Evolutionary conservation across 2,888 invertebrate species (phyloP).

Genomic region (Mythimna vitellina): DNA sequence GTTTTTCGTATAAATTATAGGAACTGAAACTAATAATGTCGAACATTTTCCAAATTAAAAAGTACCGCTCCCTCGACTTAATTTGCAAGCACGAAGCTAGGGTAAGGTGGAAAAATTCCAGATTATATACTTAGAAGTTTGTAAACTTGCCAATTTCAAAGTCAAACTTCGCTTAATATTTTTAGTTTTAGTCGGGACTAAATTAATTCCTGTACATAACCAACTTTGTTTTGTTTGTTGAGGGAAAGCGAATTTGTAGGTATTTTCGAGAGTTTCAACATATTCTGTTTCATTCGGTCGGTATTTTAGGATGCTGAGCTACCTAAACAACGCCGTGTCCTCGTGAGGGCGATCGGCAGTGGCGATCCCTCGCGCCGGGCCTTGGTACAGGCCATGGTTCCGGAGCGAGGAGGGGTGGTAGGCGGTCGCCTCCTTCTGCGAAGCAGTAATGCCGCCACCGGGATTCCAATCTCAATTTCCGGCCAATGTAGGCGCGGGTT

Average conservation of each 20-base stretch:
- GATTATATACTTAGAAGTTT: constrained; percentile 28
- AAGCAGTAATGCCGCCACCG: too few species aligned
- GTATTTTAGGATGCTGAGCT: too few species aligned
- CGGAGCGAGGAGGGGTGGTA: too few species aligned
- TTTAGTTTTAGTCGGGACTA: constrained; percentile 37
- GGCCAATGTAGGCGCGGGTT: too few species aligned
- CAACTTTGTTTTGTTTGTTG: constrained; percentile 38
- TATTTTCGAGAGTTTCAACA: constrained; percentile 22
- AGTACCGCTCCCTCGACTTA: not conserved
- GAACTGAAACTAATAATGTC: not conserved
- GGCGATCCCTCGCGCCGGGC: too few species aligned
- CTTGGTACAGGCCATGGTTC: too few species aligned
- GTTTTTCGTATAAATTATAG: not conserved
- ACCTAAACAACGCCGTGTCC: too few species aligned
- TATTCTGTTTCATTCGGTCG: not conserved
- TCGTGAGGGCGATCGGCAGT: too few species aligned
- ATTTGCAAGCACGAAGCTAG: constrained; percentile 10
- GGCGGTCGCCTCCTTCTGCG: too few species aligned
- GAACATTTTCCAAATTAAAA: not conserved
- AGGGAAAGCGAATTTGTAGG: constrained; percentile 15
- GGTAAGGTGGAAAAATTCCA: constrained; percentile 15
- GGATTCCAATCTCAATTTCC: too few species aligned
- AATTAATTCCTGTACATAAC: constrained; percentile 38
- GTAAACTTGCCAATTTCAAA: constrained; percentile 34
- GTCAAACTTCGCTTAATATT: constrained; percentile 31